Evolutionary conservation across 92 coral and sea anemone species (phyloP).

Genomic region (Galaxea fascicularis): DNA sequence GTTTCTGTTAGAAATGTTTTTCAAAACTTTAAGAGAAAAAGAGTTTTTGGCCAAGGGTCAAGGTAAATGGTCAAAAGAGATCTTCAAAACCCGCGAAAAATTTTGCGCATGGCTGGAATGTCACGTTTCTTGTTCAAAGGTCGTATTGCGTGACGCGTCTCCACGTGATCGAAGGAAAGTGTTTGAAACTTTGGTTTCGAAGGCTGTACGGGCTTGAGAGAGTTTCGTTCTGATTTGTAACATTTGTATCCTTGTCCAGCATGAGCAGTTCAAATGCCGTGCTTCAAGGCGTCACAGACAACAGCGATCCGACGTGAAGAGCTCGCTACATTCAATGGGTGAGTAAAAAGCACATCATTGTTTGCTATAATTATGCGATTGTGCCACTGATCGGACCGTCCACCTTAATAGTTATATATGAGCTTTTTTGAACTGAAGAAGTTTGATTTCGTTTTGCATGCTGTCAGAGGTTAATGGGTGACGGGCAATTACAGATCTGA

Average conservation of each 20-base stretch:
- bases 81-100: not conserved
- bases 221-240: not conserved
- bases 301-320: conserved; percentile 6
- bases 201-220: not conserved
- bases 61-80: too few species aligned
- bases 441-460: not conserved
- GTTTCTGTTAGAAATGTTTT: too few species aligned
- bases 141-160: conserved; percentile 28
- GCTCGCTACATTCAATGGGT: not conserved
- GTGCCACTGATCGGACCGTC: not conserved
- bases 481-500: not conserved
- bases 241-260: not conserved
- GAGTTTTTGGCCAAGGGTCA: too few species aligned
- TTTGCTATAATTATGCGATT: not conserved
- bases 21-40: too few species aligned
- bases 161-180: conserved; percentile 30
- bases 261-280: not conserved
- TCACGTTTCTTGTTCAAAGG: not conserved
- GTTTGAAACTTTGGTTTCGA: conserved; percentile 9
- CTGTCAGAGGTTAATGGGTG: not conserved
- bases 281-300: not conserved
- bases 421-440: too few species aligned
- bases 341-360: conserved; percentile 14
- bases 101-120: not conserved
- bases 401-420: too few species aligned